phyloP scores from a whole-genome alignment of 2,113 vertebrate species.

The Bagarius yarrelli region DNA sequence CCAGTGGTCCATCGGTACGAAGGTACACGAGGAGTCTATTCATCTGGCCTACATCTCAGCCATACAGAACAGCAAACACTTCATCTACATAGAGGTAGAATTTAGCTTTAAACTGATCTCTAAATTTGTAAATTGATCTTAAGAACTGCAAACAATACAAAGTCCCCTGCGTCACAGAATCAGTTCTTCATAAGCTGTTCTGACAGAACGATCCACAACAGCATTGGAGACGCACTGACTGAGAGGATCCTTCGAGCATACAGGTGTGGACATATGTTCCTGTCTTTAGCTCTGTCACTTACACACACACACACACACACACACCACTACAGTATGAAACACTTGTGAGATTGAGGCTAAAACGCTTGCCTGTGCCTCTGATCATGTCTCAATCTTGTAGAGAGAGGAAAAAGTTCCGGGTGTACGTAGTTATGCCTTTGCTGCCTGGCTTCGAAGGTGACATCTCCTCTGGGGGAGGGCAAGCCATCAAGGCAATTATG shows the following conservation, averaged over 20 bases:
- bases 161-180: constrained; percentile 34
- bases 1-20: constrained; percentile 54
- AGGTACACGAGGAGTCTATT: constrained; percentile 55
- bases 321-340: not conserved
- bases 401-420: constrained; percentile 53
- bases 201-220: constrained; percentile 52
- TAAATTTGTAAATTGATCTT: not conserved
- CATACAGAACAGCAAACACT: constrained; percentile 51
- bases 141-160: not conserved
- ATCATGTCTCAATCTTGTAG: constrained; percentile 32
- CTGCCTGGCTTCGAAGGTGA: constrained; percentile 57
- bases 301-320: constrained; percentile 14
- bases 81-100: constrained; percentile 50
- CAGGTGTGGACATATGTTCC: constrained; percentile 39
- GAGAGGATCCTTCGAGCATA: constrained; percentile 50
- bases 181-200: constrained; percentile 55
- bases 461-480: constrained; percentile 67
- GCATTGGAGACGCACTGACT: constrained; percentile 41
- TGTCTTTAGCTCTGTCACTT: not conserved
- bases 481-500: constrained; percentile 74
- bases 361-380: not conserved
- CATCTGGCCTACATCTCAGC: constrained; percentile 56
- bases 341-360: not conserved
- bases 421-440: constrained; percentile 52
- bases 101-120: not conserved